A percentile compares a stretch with the other conserved stretches of the same genome.
Conservation (phyloP, 2,888 invertebrate species). For the Euplagia quadripunctaria region DNA sequence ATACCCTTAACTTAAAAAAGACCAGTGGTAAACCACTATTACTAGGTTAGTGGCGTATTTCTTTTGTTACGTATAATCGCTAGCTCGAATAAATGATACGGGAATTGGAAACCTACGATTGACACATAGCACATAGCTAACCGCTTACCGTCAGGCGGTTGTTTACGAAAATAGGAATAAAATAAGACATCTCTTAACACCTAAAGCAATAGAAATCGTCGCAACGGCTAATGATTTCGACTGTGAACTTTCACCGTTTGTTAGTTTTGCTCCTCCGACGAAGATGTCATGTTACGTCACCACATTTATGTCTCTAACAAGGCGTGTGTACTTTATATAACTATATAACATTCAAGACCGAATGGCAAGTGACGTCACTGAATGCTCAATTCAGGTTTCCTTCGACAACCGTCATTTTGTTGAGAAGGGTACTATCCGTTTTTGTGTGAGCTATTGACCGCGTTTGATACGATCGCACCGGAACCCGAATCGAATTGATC, state of each 20-base stretch:
- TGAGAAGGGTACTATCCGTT: conserved; percentile 20
- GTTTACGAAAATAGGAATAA: background rate
- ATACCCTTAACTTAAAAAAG: too few relatives aligned
- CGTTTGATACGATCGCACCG: conserved; percentile 43
- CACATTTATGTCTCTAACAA: conserved; percentile 65
- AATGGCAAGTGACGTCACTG: conserved; percentile 21
- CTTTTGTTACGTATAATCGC: too few relatives aligned
- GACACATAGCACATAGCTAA: too few relatives aligned
- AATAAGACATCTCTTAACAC: background rate
- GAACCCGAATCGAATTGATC: conserved; percentile 52
- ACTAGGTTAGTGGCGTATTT: too few relatives aligned
- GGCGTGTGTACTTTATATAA: conserved; percentile 60
- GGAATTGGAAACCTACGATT: too few relatives aligned
- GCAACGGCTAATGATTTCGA: conserved; percentile 29
- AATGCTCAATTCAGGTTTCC: conserved; percentile 16
- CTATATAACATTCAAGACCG: conserved; percentile 44
- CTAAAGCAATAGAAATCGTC: conserved; percentile 34
- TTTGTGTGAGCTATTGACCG: conserved; percentile 54
- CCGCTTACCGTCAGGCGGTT: background rate
- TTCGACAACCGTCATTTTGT: conserved; percentile 11
- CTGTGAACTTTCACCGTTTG: conserved; percentile 82
- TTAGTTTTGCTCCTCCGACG: conserved; percentile 68
- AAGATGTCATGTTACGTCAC: conserved; percentile 75
- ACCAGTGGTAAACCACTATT: too few relatives aligned
- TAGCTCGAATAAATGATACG: too few relatives aligned